These are phyloP conservation scores for Pycnomerus fuliginosus DNA, from an alignment of 2,888 invertebrate species.

Conservation along the genomic window DNA sequence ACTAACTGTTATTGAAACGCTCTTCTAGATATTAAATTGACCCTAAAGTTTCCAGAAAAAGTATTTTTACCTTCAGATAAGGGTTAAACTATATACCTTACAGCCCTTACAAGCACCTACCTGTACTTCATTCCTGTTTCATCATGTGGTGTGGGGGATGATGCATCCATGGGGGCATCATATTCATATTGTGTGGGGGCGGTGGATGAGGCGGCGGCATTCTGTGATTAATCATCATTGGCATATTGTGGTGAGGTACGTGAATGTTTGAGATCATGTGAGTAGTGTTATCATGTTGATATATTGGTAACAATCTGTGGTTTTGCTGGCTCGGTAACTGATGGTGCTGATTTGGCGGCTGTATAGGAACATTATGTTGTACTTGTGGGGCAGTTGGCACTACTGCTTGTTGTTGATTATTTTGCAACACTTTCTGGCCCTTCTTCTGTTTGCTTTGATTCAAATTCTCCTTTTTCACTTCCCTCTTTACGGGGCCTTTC, in stretches of 20 bases:
- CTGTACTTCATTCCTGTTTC: constrained; percentile 21
- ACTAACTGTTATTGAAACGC: no score
- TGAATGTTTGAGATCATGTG: constrained; percentile 28
- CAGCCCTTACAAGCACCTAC: no score
- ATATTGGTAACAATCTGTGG: constrained; percentile 31
- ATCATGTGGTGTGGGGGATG: constrained; percentile 17
- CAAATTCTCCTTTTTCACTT: constrained; percentile 7
- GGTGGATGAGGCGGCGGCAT: constrained; percentile 19
- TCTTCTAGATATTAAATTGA: no score
- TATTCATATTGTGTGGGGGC: constrained; percentile 22
- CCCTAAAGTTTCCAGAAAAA: no score
- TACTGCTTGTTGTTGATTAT: constrained; percentile 2
- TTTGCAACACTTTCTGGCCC: constrained; percentile 13
- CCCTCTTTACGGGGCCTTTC: constrained; percentile 24
- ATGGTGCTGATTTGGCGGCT: constrained; percentile 16
- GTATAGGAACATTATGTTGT: constrained; percentile 14
- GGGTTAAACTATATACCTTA: no score
- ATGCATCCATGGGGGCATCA: constrained; percentile 30
- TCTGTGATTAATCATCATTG: constrained; percentile 21
- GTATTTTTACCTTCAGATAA: no score
- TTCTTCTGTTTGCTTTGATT: no score
- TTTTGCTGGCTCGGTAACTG: constrained; percentile 26
- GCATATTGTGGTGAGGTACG: constrained; percentile 23
- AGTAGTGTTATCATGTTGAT: constrained; percentile 33
- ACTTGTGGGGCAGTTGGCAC: constrained; percentile 10